Evolutionary conservation across 2,888 invertebrate genomes (phyloP).

Genomic region (Sinentomon sp.): DNA sequence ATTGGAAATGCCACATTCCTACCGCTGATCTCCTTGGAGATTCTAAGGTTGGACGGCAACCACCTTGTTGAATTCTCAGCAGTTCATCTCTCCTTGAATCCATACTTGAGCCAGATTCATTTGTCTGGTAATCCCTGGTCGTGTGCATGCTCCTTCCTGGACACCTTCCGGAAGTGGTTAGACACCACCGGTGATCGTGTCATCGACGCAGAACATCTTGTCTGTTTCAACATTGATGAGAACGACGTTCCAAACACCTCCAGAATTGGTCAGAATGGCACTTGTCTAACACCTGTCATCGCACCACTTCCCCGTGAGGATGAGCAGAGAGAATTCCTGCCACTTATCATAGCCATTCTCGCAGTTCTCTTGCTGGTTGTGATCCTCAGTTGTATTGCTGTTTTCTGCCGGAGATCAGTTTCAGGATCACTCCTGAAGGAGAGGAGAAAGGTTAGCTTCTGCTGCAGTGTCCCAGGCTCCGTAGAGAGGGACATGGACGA

Average conservation of each 20-base stretch:
- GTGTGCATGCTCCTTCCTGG: conserved; percentile 65
- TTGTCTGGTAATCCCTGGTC: conserved; percentile 67
- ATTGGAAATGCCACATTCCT: conserved; percentile 54
- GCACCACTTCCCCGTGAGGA: conserved; percentile 29
- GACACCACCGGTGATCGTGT: conserved; percentile 52
- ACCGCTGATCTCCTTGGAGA: conserved; percentile 44
- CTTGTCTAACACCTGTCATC: no score
- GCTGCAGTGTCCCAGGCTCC: background rate
- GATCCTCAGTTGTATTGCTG: conserved; percentile 35
- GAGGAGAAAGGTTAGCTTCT: conserved; percentile 3
- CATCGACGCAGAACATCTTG: conserved; percentile 45
- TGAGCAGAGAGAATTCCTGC: conserved; percentile 44
- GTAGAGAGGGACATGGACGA: conserved; percentile 15
- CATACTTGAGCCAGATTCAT: conserved; percentile 39
- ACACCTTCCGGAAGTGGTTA: conserved; percentile 53
- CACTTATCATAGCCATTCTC: conserved; percentile 38
- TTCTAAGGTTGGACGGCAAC: conserved; percentile 58
- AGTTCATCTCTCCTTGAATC: conserved; percentile 40
- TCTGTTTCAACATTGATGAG: conserved; percentile 55
- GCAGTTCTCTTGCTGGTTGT: conserved; percentile 38
- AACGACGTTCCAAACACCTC: no score
- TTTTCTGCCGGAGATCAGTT: conserved; percentile 43
- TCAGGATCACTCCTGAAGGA: conserved; percentile 31
- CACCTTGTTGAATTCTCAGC: conserved; percentile 48
- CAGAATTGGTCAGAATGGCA: no score